Conservation (phyloP, 1,140 invertebrate genomes). For the Brachionus koreanus region DNA sequence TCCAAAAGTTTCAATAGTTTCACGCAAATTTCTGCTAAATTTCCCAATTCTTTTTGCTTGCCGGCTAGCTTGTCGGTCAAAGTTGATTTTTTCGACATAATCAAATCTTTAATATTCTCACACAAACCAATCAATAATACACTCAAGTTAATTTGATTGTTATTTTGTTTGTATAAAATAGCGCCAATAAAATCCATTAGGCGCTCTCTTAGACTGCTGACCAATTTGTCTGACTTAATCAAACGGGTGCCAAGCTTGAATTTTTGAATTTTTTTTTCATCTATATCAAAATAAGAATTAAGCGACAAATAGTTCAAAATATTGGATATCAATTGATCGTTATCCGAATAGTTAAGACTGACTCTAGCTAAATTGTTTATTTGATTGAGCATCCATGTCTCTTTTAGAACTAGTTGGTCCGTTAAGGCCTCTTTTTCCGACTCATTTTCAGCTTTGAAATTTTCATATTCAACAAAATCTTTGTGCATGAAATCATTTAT, state of each 20-base stretch:
- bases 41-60: not conserved
- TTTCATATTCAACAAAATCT: not conserved
- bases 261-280: not conserved
- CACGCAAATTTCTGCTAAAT: too few species aligned
- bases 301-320: not conserved
- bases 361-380: not conserved
- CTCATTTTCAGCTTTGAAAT: not conserved
- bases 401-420: not conserved
- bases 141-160: not conserved
- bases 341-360: not conserved
- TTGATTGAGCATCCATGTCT: slow-evolving; percentile 6
- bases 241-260: not conserved
- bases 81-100: not conserved
- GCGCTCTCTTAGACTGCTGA: not conserved
- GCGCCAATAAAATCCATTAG: not conserved
- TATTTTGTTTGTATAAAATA: not conserved
- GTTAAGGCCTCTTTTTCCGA: not conserved
- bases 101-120: not conserved
- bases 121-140: not conserved
- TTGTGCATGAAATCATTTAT: not conserved
- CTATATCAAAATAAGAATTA: not conserved
- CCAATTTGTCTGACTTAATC: not conserved
- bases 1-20: not conserved
- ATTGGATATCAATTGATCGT: not conserved
- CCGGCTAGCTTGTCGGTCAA: not conserved